Percentiles rank a stretch among this genome's conserved stretches.
phyloP scores from a whole-genome alignment of 2,888 invertebrate genomes.

The Diplolepis rosae region DNA sequence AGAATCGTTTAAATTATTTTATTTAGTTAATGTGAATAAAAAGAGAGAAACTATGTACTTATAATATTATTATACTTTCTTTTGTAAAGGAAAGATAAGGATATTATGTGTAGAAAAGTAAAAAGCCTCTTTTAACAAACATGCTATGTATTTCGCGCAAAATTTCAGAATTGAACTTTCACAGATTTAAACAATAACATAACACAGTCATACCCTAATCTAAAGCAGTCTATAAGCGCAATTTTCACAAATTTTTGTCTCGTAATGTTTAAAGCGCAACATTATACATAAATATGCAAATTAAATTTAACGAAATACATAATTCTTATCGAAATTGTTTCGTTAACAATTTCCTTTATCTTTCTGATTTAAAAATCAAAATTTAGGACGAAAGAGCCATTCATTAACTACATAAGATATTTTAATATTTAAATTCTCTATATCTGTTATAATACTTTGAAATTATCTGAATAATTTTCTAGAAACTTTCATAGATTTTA shows the following conservation, averaged over 20 bases:
- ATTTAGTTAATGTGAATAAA: not conserved
- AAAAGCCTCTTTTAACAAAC: slow-evolving; percentile 21
- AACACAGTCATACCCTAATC: slow-evolving; percentile 57
- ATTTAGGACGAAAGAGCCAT: too few species aligned
- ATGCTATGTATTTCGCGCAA: slow-evolving; percentile 24
- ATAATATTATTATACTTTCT: not conserved
- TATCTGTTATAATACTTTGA: too few species aligned
- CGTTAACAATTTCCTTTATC: not conserved
- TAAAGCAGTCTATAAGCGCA: slow-evolving; percentile 66
- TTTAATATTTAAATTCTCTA: too few species aligned
- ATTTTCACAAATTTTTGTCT: slow-evolving; percentile 47
- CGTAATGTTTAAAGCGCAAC: slow-evolving; percentile 18
- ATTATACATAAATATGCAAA: slow-evolving; percentile 10
- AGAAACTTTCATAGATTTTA: too few species aligned
- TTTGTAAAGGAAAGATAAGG: slow-evolving; percentile 3
- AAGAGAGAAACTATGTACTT: not conserved
- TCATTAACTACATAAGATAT: too few species aligned
- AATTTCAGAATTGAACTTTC: slow-evolving; percentile 16
- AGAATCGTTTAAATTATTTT: not conserved
- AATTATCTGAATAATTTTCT: too few species aligned
- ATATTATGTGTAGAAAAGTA: slow-evolving; percentile 14
- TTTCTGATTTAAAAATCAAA: too few species aligned
- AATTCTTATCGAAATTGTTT: not conserved
- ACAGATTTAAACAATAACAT: slow-evolving; percentile 48
- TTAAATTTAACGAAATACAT: not conserved